A percentile compares a stretch with the other conserved stretches of the same genome.
Conservation (phyloP, 2,113 vertebrate genomes). For the Myiopsitta monachus region DNA sequence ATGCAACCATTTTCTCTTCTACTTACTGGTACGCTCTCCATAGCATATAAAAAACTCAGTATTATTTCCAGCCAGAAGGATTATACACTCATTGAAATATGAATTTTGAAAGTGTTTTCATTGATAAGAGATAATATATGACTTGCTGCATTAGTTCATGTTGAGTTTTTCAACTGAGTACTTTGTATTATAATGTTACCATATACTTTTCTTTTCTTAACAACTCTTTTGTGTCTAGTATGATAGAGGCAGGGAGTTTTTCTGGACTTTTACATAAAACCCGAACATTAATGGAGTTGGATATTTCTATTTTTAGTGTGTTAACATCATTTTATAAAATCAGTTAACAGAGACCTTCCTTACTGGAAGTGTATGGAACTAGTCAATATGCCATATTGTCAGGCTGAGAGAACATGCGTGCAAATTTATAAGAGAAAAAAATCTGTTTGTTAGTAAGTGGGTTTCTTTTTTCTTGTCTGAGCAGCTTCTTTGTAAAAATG, state of each 20-base stretch:
- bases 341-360: background rate
- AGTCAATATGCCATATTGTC: background rate
- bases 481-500: background rate
- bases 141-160: background rate
- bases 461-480: background rate
- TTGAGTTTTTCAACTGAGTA: background rate
- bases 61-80: background rate
- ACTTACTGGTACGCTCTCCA: accelerated
- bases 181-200: background rate
- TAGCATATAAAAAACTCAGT: background rate
- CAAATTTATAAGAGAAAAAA: background rate
- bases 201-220: background rate
- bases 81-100: background rate
- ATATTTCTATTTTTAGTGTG: background rate
- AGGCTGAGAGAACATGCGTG: background rate
- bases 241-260: background rate
- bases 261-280: background rate
- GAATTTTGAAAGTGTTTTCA: background rate
- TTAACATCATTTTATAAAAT: background rate
- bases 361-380: background rate
- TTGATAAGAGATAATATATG: background rate
- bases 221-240: background rate
- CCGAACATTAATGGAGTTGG: background rate
- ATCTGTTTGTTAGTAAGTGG: background rate
- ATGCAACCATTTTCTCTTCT: background rate